These are phyloP conservation scores for Cataglyphis hispanica DNA, from an alignment of 1,140 invertebrate species.

Conservation along the genomic window DNA sequence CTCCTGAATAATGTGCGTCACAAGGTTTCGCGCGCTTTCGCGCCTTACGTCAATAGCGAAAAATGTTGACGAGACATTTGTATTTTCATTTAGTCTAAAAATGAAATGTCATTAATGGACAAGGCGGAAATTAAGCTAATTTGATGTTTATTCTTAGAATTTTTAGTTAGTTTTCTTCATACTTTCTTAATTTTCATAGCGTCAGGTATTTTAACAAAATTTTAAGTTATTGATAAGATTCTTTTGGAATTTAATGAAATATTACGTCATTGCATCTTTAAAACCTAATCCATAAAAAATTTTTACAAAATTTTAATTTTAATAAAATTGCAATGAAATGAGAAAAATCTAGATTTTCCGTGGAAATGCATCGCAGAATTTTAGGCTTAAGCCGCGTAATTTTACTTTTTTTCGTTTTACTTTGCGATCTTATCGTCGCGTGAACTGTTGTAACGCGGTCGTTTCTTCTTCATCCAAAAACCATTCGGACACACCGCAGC, in stretches of 20 bases:
- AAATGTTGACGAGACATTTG: neutral
- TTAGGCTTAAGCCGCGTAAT: neutral
- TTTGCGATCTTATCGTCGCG: neutral
- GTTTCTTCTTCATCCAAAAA: slow-evolving; percentile 3
- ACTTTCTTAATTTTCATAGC: neutral
- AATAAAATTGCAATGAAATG: slow-evolving; percentile 9
- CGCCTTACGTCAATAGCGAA: slow-evolving; percentile 25
- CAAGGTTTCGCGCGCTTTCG: slow-evolving; percentile 19
- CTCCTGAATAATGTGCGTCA: slow-evolving; percentile 13
- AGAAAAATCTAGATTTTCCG: neutral
- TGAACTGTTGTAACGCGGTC: slow-evolving; percentile 7
- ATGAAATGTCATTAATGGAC: neutral
- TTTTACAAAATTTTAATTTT: neutral
- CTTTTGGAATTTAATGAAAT: neutral
- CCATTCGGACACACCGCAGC: slow-evolving; percentile 17
- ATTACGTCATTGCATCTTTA: neutral
- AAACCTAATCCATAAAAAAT: neutral
- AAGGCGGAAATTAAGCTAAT: neutral
- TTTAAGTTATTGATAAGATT: slow-evolving; percentile 8
- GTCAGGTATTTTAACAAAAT: neutral
- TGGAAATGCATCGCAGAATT: neutral
- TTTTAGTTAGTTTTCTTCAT: neutral
- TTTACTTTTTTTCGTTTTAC: neutral
- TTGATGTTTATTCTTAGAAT: neutral
- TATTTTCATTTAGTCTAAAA: neutral